Evolutionary conservation across 64 coral and sea anemone species (phyloP).

Genomic region (Montipora foliosa): DNA sequence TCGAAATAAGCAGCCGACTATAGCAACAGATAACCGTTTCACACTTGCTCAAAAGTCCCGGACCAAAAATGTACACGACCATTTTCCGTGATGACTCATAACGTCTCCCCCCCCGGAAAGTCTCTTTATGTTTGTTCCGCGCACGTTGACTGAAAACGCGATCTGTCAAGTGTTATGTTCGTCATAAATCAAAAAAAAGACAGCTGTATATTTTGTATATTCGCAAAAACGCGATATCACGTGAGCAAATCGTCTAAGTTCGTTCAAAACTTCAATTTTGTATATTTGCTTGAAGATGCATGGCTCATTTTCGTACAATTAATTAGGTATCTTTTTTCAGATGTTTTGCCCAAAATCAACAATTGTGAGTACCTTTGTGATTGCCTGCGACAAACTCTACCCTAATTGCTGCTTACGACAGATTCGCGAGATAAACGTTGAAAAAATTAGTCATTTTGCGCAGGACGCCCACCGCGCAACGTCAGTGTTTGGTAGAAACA

Average conservation of each 20-base stretch:
- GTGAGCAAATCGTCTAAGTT: background rate
- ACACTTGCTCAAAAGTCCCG: too few relatives aligned
- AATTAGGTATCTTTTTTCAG: background rate
- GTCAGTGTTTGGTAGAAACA: constrained; percentile 9
- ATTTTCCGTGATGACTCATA: background rate
- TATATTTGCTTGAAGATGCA: background rate
- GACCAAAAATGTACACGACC: too few relatives aligned
- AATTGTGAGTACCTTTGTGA: background rate
- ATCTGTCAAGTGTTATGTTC: background rate
- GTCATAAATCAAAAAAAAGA: background rate
- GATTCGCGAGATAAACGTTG: background rate
- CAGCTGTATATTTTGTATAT: background rate
- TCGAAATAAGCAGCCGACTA: too few relatives aligned
- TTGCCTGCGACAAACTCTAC: background rate
- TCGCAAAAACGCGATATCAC: background rate
- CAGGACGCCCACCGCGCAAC: background rate
- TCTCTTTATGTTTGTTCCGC: background rate
- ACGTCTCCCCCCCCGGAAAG: background rate
- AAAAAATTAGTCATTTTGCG: background rate
- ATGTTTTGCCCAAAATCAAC: background rate
- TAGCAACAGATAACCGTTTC: too few relatives aligned
- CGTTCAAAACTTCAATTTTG: background rate
- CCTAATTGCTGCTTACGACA: too few relatives aligned
- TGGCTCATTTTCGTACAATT: background rate
- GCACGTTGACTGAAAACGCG: background rate